A percentile compares a stretch with the other conserved stretches of the same genome.
Conservation (phyloP, 2,113 vertebrate genomes). For the Coturnix japonica region DNA sequence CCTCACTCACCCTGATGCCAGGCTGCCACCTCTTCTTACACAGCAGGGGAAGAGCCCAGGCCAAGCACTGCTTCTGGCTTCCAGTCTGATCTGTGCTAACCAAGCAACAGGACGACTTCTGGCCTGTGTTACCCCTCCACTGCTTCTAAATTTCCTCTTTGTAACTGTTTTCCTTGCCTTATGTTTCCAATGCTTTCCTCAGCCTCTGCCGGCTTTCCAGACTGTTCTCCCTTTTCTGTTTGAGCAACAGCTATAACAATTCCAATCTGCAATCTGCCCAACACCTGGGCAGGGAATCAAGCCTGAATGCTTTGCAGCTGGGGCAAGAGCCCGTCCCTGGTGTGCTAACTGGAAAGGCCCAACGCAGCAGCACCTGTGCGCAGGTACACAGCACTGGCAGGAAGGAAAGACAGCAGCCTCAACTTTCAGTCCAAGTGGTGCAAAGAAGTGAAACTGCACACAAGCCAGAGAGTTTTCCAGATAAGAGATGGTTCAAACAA, state of each 20-base stretch:
- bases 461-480: neutral
- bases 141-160: neutral
- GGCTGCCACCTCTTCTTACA: neutral
- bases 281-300: neutral
- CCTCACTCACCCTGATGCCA: neutral
- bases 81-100: neutral
- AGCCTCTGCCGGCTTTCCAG: neutral
- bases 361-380: neutral
- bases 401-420: neutral
- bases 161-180: neutral
- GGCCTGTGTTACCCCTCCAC: neutral
- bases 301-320: neutral
- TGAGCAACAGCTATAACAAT: neutral
- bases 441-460: neutral
- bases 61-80: neutral
- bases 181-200: neutral
- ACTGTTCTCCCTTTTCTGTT: neutral
- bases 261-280: neutral
- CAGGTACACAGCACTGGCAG: rapidly evolving
- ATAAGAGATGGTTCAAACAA: neutral
- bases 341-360: neutral
- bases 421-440: neutral
- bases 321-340: neutral
- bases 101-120: neutral
- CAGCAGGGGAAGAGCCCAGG: neutral